Conservation (phyloP, 2,113 vertebrate genomes). For the Anser brachyrhynchus region DNA sequence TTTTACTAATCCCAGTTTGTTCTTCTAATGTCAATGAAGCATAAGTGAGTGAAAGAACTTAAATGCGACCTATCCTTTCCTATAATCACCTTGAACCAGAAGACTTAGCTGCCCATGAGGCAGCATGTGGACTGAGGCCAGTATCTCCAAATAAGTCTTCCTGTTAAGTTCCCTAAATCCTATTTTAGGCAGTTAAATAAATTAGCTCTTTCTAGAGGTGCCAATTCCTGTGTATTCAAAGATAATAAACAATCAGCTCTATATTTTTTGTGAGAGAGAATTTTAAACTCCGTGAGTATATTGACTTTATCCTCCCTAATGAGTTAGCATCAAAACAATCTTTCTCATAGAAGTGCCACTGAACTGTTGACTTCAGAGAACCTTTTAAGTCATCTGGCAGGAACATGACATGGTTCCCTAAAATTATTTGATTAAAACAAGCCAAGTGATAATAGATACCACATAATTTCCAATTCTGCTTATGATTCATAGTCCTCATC, state of each 20-base stretch:
- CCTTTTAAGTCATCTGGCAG: constrained; percentile 20
- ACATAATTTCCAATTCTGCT: constrained; percentile 1
- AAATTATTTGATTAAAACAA: constrained; percentile 21
- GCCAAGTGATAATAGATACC: constrained; percentile 24
- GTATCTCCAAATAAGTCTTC: not conserved
- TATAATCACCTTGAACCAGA: not conserved
- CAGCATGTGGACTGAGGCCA: not conserved
- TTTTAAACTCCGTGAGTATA: not conserved
- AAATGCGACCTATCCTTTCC: not conserved
- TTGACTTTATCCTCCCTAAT: not conserved
- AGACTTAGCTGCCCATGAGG: not conserved
- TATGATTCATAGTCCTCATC: not conserved
- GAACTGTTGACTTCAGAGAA: constrained; percentile 33
- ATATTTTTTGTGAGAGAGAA: not conserved
- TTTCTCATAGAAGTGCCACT: not conserved
- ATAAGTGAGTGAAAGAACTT: not conserved
- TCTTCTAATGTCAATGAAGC: not conserved
- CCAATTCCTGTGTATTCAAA: not conserved
- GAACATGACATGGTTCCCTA: not conserved
- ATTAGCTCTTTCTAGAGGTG: not conserved
- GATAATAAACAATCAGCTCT: not conserved
- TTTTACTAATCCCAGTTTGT: not conserved
- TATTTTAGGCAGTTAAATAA: constrained; percentile 14
- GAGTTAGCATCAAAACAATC: constrained; percentile 11
- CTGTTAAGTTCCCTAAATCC: not conserved